Percentiles rank a stretch among this genome's conserved stretches.
Conservation (phyloP, 2,797 vertebrate genomes). For the Varecia variegata region DNA sequence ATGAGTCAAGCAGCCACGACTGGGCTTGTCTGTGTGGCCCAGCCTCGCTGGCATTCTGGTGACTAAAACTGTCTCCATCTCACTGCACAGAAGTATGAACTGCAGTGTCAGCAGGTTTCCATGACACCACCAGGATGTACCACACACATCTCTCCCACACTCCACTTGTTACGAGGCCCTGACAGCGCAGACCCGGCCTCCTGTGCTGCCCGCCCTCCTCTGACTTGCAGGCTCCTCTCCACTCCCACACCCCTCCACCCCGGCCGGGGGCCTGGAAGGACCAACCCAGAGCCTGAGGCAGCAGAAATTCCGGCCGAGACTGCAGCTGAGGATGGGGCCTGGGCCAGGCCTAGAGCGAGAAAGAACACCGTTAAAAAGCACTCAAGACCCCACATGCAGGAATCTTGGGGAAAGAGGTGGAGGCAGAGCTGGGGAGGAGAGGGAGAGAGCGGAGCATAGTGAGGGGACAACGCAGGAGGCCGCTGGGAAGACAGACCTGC, state of each 20-base stretch:
- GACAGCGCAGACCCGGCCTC: not conserved
- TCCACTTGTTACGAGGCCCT: not conserved
- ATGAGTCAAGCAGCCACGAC: not conserved
- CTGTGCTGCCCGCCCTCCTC: not conserved
- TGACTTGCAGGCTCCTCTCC: not conserved
- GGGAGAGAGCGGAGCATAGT: not conserved
- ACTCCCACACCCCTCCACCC: not conserved
- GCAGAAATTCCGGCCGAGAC: not conserved
- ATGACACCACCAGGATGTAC: not conserved
- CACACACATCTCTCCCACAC: not conserved
- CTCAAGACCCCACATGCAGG: not conserved
- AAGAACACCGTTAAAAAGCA: not conserved
- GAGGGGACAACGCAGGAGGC: not conserved
- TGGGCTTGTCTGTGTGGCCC: not conserved
- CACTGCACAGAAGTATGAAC: not conserved
- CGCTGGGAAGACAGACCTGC: not conserved
- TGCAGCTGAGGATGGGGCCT: not conserved
- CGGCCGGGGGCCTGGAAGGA: not conserved
- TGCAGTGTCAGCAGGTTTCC: constrained; percentile 6
- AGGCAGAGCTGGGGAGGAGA: not conserved
- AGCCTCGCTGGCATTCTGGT: not conserved
- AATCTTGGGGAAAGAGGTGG: not conserved
- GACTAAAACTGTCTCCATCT: not conserved
- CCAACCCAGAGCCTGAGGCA: not conserved
- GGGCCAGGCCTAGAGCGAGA: not conserved